Evolutionary conservation across 2,113 vertebrate genomes (phyloP), one percentile per base, ranked within the genome.

Genomic region (Holacanthus passer): DNA sequence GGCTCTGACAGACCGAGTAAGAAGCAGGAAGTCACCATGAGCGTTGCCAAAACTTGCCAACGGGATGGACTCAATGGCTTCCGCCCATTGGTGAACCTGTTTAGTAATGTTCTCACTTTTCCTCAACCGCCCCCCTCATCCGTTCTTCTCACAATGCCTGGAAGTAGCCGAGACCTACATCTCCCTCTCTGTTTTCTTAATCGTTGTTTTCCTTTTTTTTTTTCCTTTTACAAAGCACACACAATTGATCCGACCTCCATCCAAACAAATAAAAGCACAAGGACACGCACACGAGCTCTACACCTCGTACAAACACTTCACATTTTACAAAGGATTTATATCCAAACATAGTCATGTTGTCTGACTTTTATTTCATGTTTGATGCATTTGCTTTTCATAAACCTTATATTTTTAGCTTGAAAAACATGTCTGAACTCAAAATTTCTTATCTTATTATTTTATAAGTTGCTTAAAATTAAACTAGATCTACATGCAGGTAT

Each of bases 21-120:
- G 45, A 73, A 62, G 72, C 83, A 90, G 91, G 91, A 94, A 93
- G 83, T 79, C 45, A 19, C 74, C 58, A 17, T 64, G 77, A 92
- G 77, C 31, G 27, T 67, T 69, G 88, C 83, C 79, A 90, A 71
- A 67, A 81, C 66, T 73, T 87, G 91, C 92, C 93, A 94, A 89
- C 56, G 82, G 83, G 84, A 88, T 87, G 89, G 88, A 91, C 93
- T 91, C 90, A 83, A 93, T 91, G 88, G 89, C 92, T 95, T 94
- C 94, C 94, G 87, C 41, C 92, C 91, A 94, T 94, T 95, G 90
- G 90, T 90, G 70, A 91, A 91, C 91, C 91, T 89, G 90, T 94
- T 95, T 91, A 91, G 92, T 94, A 94, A 95, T 94, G 93, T 92
- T 95, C 93, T 94, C 94, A 94, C 94, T 95, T 95, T 95, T 95